Percentiles rank a stretch among this genome's conserved stretches.
Evolutionary conservation across 1,140 invertebrate genomes (phyloP).

Genomic region (Heliconius congener): DNA sequence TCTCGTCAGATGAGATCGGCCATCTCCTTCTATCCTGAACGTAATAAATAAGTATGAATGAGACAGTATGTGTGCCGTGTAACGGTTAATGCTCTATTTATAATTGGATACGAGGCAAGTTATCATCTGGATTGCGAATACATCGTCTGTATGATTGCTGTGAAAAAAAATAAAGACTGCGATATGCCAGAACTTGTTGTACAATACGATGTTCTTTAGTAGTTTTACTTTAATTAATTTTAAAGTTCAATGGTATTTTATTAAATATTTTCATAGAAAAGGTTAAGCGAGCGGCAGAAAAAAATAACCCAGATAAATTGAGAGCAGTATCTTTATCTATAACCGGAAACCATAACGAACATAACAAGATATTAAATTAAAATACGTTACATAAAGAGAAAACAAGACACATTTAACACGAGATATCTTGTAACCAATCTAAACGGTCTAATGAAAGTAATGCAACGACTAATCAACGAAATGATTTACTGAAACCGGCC

Average conservation of each 20-base stretch:
- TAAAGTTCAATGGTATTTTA: neutral
- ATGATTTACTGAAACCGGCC: slow-evolving; percentile 33
- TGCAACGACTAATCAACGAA: slow-evolving; percentile 24
- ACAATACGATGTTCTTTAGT: neutral
- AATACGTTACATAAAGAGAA: slow-evolving; percentile 36
- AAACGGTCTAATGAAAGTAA: slow-evolving; percentile 40
- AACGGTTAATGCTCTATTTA: slow-evolving; percentile 54
- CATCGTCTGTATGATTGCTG: slow-evolving; percentile 22
- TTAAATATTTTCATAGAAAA: neutral
- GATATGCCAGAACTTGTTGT: neutral
- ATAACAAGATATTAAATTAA: slow-evolving; percentile 28
- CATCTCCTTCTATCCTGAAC: neutral
- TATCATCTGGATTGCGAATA: slow-evolving; percentile 37
- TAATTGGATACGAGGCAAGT: slow-evolving; percentile 54
- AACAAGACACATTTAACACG: slow-evolving; percentile 25
- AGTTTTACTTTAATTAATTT: neutral
- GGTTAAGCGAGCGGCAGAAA: neutral
- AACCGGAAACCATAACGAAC: neutral
- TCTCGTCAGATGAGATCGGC: neutral
- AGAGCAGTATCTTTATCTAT: neutral
- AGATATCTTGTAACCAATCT: slow-evolving; percentile 15
- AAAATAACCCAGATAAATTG: neutral
- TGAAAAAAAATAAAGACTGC: neutral
- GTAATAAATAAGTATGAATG: slow-evolving; percentile 4
- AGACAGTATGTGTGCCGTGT: slow-evolving; percentile 15